Conservation (phyloP, 2,888 invertebrate species). For the Rotaria magnacalcarata region DNA sequence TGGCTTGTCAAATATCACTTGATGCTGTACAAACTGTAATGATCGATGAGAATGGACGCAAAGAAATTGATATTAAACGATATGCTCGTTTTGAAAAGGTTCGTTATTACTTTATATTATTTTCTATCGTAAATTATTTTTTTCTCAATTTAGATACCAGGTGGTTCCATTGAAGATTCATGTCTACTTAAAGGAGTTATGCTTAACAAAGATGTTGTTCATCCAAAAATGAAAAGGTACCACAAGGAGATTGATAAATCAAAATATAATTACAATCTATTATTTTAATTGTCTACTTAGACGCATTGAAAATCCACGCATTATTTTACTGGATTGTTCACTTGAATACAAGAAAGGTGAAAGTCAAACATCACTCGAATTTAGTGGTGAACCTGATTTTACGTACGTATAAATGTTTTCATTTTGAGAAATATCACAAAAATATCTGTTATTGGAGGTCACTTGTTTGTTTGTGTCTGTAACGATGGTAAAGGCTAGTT, state of each 20-base stretch:
- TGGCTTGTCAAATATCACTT: conserved; percentile 88
- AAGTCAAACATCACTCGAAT: conserved; percentile 65
- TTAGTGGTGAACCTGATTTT: conserved; percentile 44
- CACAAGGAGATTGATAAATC: too few species aligned
- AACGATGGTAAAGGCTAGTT: too few species aligned
- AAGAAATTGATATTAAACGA: conserved; percentile 94
- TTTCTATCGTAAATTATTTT: neutral
- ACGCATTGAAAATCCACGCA: conserved; percentile 86
- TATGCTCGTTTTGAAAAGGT: conserved; percentile 79
- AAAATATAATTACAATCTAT: neutral
- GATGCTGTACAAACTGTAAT: conserved; percentile 88
- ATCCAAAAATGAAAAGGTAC: conserved; percentile 80
- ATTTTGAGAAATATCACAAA: neutral
- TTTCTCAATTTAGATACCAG: conserved; percentile 68
- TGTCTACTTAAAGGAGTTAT: conserved; percentile 86
- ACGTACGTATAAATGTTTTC: neutral
- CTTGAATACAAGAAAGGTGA: conserved; percentile 98
- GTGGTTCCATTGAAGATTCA: conserved; percentile 89
- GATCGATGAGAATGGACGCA: conserved; percentile 74
- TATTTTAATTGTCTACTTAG: conserved; percentile 47
- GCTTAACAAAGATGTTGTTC: conserved; percentile 96
- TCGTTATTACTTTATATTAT: neutral
- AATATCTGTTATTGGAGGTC: too few species aligned
- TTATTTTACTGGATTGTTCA: conserved; percentile 85
- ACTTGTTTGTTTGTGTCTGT: too few species aligned